Conservation (phyloP, 2,888 invertebrate species). For the Trachelus stipa region DNA sequence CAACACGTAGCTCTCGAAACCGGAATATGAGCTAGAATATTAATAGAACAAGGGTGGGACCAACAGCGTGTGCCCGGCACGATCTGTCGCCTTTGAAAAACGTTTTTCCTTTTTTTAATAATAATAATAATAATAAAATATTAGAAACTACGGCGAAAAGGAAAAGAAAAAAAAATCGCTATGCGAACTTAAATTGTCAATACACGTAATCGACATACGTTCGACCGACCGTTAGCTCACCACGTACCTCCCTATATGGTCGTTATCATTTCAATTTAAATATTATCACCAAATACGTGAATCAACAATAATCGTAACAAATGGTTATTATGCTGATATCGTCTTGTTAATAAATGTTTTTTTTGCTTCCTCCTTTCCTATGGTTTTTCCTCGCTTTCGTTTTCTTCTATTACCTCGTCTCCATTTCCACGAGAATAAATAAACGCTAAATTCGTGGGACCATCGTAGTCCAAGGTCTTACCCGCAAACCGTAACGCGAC, state of each 20-base stretch:
- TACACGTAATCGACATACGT: not conserved
- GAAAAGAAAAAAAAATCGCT: constrained; percentile 21
- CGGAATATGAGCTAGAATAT: not conserved
- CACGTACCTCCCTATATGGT: not conserved
- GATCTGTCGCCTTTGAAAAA: constrained; percentile 27
- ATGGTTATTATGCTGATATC: constrained; percentile 33
- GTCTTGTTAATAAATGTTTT: constrained; percentile 16
- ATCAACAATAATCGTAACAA: constrained; percentile 27
- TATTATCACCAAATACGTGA: constrained; percentile 3
- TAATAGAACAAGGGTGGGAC: not conserved
- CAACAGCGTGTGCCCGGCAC: constrained; percentile 5
- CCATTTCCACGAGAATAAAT: not conserved
- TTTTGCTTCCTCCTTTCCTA: not conserved
- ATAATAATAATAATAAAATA: constrained; percentile 47
- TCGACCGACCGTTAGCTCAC: not conserved
- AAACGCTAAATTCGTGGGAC: not conserved
- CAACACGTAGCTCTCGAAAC: not conserved
- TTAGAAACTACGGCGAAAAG: constrained; percentile 47
- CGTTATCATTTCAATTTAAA: not conserved
- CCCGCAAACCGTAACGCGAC: not conserved
- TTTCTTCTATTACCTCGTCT: not conserved
- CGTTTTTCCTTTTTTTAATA: constrained; percentile 31
- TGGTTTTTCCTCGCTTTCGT: not conserved
- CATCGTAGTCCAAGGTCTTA: not conserved
- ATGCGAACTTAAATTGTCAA: not conserved